phyloP scores from a whole-genome alignment of 2,797 vertebrate species.

The Acropternis orthonyx region DNA sequence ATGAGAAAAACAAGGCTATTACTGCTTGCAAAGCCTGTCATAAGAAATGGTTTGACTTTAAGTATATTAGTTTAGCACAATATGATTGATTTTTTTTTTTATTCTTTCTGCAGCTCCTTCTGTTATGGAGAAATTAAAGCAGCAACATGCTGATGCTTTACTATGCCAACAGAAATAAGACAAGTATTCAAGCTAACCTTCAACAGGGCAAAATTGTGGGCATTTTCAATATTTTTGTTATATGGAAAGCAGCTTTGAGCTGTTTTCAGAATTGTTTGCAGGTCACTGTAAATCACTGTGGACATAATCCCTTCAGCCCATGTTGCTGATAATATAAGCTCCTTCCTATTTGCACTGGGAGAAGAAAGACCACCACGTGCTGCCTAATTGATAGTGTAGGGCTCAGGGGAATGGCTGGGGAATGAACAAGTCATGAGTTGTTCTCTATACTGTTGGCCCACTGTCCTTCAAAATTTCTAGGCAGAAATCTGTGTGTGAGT shows the following conservation, averaged over 20 bases:
- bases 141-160: background rate
- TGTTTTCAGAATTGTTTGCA: background rate
- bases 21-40: background rate
- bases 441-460: background rate
- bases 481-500: background rate
- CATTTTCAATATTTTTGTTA: background rate
- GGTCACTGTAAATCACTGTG: background rate
- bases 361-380: background rate
- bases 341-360: background rate
- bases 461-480: background rate
- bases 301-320: background rate
- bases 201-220: background rate
- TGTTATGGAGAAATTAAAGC: background rate
- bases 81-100: background rate
- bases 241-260: background rate
- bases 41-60: background rate
- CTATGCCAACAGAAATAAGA: background rate
- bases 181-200: background rate
- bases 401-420: background rate
- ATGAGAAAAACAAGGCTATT: background rate
- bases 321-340: background rate
- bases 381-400: background rate
- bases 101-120: background rate
- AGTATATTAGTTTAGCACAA: background rate
- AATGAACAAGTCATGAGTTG: background rate